Base-by-base conservation (phyloP, 2,888 invertebrate genomes). In the Plusia festucae region DNA sequence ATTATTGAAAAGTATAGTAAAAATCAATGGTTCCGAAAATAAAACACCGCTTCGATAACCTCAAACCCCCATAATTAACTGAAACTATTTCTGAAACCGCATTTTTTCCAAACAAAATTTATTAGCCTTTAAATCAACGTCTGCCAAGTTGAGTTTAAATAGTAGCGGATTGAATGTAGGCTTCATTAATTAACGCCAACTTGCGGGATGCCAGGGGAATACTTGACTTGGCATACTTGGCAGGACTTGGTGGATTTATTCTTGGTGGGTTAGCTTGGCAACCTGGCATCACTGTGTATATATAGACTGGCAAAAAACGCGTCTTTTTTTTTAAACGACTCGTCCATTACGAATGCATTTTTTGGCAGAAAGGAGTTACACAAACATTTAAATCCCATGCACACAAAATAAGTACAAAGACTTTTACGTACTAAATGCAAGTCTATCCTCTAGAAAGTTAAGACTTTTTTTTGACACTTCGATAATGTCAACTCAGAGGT, bases 101-200 rank as follows among this genome's bases (percentile, higher is more conserved):
- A 65, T 78, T 78, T 69, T 76, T 76, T 70, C 16, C 60, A 56
- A 73, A 68, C 70, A 73, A 73, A 81, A 80, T 81, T 81, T 71
- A 81, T 81, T 70, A 69, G 61, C 54, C 65, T 56, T 61, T 81
- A 74, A 81, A 81, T 81, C 80, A 73, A 73, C 57, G 82, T 77
- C 82, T 67, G 67, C 54, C 74, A 68, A 72, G 73, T 62, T 61
- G 61, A 72, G 70, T 81, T 81, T 81, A 70, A 80, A 79, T 81
- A 79, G 79, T 71, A 66, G 67, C 70, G 54, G 68, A 68, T 59
- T 75, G 60, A 77, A 62, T 72, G 73, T 77, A 58, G 75, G 73
- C 76, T 74, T 76, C 81, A 80, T 80, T 80, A 80, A 81, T 80
- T 81, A 70, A 72, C 68, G 80, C 76, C 79, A 79, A 79, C 62